These are phyloP conservation scores for Anthopleura xanthogrammica DNA, from an alignment of 92 coral and sea anemone species.

Conservation along the genomic window DNA sequence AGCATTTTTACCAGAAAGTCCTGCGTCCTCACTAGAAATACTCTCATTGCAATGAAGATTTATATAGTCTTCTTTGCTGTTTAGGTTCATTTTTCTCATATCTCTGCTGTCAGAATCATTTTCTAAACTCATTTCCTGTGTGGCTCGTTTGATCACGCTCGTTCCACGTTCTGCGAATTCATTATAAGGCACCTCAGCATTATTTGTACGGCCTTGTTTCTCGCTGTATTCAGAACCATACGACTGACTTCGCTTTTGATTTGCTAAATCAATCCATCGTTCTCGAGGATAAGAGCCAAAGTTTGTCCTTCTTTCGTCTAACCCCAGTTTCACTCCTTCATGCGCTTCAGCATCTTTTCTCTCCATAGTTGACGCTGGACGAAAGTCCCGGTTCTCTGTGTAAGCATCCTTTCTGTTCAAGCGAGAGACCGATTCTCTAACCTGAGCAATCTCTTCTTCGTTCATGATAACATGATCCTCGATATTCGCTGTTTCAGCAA, in stretches of 20 bases:
- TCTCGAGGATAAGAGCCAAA: slow-evolving; percentile 15
- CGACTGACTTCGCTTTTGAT: slow-evolving; percentile 2
- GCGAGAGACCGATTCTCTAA: slow-evolving; percentile 40
- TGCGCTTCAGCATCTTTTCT: slow-evolving; percentile 43
- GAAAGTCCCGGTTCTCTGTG: slow-evolving; percentile 35
- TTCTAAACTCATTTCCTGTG: slow-evolving; percentile 64
- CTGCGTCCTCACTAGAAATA: slow-evolving; percentile 59
- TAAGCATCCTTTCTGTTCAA: slow-evolving; percentile 44
- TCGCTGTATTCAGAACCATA: slow-evolving; percentile 29
- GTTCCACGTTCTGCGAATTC: slow-evolving; percentile 63
- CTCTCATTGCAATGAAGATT: slow-evolving; percentile 69
- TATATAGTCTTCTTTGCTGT: slow-evolving; percentile 55
- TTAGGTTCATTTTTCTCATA: slow-evolving; percentile 37
- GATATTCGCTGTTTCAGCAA: slow-evolving; percentile 93
- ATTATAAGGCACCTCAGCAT: slow-evolving; percentile 33
- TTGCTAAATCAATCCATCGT: slow-evolving; percentile 67
- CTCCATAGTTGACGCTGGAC: slow-evolving; percentile 28
- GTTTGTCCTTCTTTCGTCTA: slow-evolving; percentile 36
- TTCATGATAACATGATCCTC: slow-evolving; percentile 91
- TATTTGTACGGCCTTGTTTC: slow-evolving; percentile 28
- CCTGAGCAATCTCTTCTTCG: slow-evolving; percentile 93
- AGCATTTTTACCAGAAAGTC: slow-evolving; percentile 30
- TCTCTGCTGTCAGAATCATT: slow-evolving; percentile 65
- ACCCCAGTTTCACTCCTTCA: slow-evolving; percentile 21
- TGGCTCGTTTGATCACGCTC: slow-evolving; percentile 63